These are phyloP conservation scores for Latheticus oryzae DNA, from an alignment of 2,888 invertebrate genomes.

Conservation along the genomic window DNA sequence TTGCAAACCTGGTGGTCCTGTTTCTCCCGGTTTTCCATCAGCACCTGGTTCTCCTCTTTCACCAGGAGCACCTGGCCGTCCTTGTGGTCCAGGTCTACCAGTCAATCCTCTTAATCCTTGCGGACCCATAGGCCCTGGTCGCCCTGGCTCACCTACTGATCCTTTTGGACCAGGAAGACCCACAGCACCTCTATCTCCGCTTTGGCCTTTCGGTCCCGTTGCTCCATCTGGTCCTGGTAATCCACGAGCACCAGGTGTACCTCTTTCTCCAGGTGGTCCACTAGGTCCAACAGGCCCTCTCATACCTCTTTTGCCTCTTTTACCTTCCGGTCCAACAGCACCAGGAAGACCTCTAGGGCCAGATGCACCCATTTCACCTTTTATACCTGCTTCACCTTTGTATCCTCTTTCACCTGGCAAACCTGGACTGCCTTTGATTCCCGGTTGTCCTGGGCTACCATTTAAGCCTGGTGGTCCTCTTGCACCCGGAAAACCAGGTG, in stretches of 20 bases:
- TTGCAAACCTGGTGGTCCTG: conserved; percentile 82
- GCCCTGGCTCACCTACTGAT: conserved; percentile 70
- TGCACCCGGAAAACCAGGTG: conserved; percentile 86
- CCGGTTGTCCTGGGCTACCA: conserved; percentile 80
- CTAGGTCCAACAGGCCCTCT: conserved; percentile 79
- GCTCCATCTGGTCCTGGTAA: conserved; percentile 83
- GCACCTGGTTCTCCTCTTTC: conserved; percentile 83
- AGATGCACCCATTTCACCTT: conserved; percentile 79
- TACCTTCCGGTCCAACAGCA: conserved; percentile 79
- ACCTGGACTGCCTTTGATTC: conserved; percentile 82
- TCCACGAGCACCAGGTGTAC: conserved; percentile 78
- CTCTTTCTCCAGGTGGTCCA: conserved; percentile 82
- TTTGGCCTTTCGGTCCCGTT: conserved; percentile 79
- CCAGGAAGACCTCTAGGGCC: conserved; percentile 85
- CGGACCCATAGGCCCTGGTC: conserved; percentile 70
- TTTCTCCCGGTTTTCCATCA: conserved; percentile 88
- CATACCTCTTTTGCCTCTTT: conserved; percentile 83
- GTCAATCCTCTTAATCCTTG: conserved; percentile 73
- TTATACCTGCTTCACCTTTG: conserved; percentile 81
- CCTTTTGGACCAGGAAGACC: conserved; percentile 76
- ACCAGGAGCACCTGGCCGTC: conserved; percentile 77
- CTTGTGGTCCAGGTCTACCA: conserved; percentile 78
- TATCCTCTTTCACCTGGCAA: conserved; percentile 81
- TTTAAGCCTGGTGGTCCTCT: conserved; percentile 80
- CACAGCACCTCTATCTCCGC: conserved; percentile 78